Evolutionary conservation across 2,888 invertebrate species (phyloP).

Genomic region (Diadegma fenestrale): DNA sequence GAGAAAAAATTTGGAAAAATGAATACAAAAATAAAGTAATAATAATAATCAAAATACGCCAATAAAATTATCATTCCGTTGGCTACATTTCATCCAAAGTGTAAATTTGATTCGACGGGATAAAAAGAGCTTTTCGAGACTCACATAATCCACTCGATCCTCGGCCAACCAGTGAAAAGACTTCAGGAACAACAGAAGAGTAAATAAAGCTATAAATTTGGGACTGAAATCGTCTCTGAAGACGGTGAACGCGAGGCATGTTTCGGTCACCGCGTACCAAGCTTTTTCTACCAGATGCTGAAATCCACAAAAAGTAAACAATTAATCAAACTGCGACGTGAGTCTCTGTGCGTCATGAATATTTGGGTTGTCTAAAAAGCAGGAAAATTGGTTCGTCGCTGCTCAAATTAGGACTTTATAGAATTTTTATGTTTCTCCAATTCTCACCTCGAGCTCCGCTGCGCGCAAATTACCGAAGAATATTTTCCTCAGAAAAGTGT

Average conservation of each 20-base stretch:
- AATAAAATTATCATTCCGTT: too few species aligned
- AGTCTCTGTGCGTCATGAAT: not conserved
- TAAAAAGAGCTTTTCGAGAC: conserved; percentile 82
- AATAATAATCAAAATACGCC: too few species aligned
- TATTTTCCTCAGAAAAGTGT: conserved; percentile 95
- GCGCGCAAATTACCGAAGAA: conserved; percentile 98
- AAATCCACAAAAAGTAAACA: conserved; percentile 81
- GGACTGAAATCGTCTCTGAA: conserved; percentile 99
- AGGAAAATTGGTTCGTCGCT: not conserved
- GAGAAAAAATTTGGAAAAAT: too few species aligned
- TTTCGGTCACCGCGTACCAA: conserved; percentile 99
- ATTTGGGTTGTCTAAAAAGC: not conserved
- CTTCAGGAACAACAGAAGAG: conserved; percentile 97
- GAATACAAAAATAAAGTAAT: too few species aligned
- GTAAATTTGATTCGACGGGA: too few species aligned
- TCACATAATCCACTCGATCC: conserved; percentile 99
- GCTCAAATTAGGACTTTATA: not conserved
- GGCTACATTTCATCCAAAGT: too few species aligned
- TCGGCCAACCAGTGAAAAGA: conserved; percentile 99
- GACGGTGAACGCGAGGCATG: conserved; percentile 99
- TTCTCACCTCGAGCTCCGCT: conserved; percentile 96
- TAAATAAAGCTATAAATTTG: conserved; percentile 98
- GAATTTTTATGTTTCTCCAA: not conserved
- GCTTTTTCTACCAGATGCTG: conserved; percentile 98
- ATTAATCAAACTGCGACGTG: not conserved